Evolutionary conservation across 2,888 invertebrate genomes (phyloP).

Genomic region (Dolichopus griseipennis): DNA sequence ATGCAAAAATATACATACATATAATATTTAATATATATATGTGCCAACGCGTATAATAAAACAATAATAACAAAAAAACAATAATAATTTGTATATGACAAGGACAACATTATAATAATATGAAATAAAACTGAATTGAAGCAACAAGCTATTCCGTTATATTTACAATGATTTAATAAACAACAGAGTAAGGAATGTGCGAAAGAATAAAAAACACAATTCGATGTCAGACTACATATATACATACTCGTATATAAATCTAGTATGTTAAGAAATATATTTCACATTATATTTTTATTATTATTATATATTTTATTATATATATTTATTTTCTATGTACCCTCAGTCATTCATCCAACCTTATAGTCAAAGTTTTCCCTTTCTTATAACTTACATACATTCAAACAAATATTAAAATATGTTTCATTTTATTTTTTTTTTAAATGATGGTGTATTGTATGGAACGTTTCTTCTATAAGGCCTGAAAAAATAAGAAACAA

Average conservation of each 20-base stretch:
- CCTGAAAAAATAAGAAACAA: background rate
- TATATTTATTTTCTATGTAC: background rate
- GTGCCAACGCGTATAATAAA: background rate
- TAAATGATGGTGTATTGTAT: slow-evolving; percentile 1
- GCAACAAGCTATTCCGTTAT: background rate
- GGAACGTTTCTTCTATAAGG: background rate
- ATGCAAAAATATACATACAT: background rate
- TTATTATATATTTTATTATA: background rate
- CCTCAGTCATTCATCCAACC: background rate
- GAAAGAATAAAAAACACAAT: no score
- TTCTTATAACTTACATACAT: background rate
- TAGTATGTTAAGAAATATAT: no score
- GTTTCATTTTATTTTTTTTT: background rate
- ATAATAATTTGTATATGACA: no score
- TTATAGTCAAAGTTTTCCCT: background rate
- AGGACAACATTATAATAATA: background rate
- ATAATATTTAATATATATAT: no score
- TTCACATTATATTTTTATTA: background rate
- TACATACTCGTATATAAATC: no score
- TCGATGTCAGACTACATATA: no score
- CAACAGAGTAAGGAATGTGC: no score
- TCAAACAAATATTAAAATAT: background rate
- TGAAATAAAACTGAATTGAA: background rate
- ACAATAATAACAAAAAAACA: background rate
- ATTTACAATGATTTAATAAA: no score